A percentile compares a stretch with the other conserved stretches of the same genome.
Conservation (phyloP, 2,888 invertebrate species). For the Netelia fuscicornis region DNA sequence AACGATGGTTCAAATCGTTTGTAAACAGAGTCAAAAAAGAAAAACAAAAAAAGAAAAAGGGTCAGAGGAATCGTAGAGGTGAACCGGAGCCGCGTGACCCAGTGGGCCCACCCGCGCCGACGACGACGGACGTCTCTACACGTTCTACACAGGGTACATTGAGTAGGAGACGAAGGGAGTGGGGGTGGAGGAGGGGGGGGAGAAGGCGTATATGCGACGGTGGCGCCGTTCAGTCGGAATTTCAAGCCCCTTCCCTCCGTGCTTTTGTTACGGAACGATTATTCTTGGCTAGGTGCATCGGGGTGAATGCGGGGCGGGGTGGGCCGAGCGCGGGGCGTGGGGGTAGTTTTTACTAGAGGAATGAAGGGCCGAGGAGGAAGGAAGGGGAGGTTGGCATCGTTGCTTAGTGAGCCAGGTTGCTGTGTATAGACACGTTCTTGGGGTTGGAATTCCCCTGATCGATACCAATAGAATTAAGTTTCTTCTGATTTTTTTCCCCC, state of each 20-base stretch:
- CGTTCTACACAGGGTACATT: background rate
- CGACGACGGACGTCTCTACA: constrained; percentile 38
- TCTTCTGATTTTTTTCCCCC: background rate
- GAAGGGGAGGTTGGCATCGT: background rate
- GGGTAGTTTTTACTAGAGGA: background rate
- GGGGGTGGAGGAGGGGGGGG: background rate
- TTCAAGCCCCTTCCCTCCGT: constrained; percentile 1
- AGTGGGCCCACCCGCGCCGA: constrained; percentile 81
- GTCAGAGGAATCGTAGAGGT: constrained; percentile 76
- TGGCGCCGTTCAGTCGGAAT: constrained; percentile 64
- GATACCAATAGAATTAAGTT: background rate
- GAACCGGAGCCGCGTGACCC: constrained; percentile 83
- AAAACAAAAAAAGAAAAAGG: background rate
- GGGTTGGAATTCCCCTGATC: background rate
- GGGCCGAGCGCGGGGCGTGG: background rate
- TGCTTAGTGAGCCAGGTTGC: constrained; percentile 11
- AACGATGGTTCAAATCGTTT: background rate
- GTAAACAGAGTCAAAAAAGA: background rate
- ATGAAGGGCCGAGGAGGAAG: constrained; percentile 3
- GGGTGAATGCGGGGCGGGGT: background rate
- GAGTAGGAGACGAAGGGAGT: background rate
- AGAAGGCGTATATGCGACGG: constrained; percentile 48
- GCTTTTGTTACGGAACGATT: constrained; percentile 1
- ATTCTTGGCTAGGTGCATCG: constrained; percentile 9
- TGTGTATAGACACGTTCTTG: background rate